These are phyloP conservation scores for Caenorhabditis parvicauda DNA, from an alignment of 2,888 invertebrate species.

Conservation along the genomic window DNA sequence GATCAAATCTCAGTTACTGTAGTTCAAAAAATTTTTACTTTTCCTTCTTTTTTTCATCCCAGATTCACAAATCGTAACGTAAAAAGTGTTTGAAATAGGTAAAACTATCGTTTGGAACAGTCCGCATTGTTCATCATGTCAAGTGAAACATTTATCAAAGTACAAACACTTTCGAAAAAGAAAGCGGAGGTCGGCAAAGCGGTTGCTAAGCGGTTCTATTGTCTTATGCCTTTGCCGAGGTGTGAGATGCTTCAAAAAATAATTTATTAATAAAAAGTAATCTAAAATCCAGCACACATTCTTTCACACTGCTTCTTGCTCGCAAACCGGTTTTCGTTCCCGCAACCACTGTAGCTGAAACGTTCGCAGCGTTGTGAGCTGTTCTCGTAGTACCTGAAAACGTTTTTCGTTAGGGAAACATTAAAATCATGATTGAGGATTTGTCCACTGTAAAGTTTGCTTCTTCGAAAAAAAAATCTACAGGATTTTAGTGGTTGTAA, in stretches of 20 bases:
- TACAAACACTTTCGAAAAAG: no score
- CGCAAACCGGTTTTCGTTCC: constrained; percentile 41
- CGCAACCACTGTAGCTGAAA: constrained; percentile 46
- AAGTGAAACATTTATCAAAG: no score
- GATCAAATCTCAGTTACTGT: no score
- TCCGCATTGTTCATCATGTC: no score
- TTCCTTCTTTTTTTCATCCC: no score
- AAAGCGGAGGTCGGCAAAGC: no score
- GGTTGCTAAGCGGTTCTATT: no score
- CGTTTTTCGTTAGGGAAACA: neutral
- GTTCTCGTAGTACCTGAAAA: constrained; percentile 40
- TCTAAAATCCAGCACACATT: constrained; percentile 28
- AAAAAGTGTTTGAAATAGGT: no score
- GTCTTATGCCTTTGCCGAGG: neutral
- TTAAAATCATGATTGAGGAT: neutral
- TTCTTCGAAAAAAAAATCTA: neutral
- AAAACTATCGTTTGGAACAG: no score
- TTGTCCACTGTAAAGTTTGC: neutral
- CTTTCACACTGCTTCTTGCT: constrained; percentile 37
- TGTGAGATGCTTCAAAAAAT: neutral
- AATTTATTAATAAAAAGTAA: constrained; percentile 1
- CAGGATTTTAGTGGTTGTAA: neutral
- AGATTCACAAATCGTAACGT: no score
- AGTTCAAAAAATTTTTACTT: no score
- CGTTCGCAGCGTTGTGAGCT: constrained; percentile 38